phyloP scores from a whole-genome alignment of 2,113 vertebrate genomes.

The Nycticryphes semicollaris region DNA sequence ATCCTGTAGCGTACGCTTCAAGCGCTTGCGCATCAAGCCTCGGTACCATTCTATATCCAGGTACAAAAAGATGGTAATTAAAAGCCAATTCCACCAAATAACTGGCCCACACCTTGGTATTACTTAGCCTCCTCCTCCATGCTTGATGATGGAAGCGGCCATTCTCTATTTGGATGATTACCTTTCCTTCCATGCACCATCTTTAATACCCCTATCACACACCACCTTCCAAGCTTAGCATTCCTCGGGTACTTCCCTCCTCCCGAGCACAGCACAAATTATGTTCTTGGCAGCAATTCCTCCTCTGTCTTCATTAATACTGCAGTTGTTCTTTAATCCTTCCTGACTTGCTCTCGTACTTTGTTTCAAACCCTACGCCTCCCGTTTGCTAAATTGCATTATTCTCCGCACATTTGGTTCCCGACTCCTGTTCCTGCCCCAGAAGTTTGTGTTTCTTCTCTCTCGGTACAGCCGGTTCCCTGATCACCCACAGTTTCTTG shows the following conservation, averaged over 20 bases:
- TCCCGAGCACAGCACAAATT: not conserved
- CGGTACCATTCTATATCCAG: not conserved
- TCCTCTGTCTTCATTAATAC: not conserved
- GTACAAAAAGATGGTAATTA: not conserved
- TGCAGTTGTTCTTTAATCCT: not conserved
- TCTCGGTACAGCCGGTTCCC: not conserved
- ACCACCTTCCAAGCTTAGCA: not conserved
- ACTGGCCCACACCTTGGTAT: not conserved
- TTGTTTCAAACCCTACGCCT: not conserved
- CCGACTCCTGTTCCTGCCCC: not conserved
- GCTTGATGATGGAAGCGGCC: not conserved
- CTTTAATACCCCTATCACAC: not conserved
- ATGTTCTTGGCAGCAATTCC: not conserved
- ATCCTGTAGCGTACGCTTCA: not conserved
- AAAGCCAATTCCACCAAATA: not conserved
- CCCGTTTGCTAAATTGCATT: not conserved
- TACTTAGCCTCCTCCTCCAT: fast-evolving
- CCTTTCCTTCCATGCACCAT: not conserved
- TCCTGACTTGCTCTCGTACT: not conserved
- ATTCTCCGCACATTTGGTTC: not conserved
- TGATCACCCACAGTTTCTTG: not conserved
- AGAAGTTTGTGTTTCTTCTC: not conserved
- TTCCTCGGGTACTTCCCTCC: not conserved
- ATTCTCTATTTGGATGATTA: not conserved
- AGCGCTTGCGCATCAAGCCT: not conserved